Percentiles rank a stretch among this genome's conserved stretches.
These are phyloP conservation scores for Leptinotarsa rubiginosa DNA, from an alignment of 2,888 invertebrate genomes.

Conservation along the genomic window DNA sequence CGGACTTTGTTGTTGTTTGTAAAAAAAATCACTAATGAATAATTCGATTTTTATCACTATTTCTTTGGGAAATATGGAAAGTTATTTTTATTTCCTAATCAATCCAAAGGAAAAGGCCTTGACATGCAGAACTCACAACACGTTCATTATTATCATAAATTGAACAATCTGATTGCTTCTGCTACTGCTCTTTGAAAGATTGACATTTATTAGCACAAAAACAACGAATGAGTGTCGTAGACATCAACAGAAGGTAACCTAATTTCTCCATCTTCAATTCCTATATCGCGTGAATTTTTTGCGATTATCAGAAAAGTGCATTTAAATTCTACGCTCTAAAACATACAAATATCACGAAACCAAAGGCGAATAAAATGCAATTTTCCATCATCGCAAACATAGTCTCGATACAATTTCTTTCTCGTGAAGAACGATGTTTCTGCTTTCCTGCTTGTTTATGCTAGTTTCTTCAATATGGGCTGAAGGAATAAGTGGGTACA, in stretches of 20 bases:
- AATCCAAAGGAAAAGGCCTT: no score
- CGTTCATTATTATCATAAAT: no score
- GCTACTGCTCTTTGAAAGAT: background rate
- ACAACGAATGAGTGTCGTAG: background rate
- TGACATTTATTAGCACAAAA: background rate
- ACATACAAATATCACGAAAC: constrained; percentile 39
- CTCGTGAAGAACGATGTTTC: constrained; percentile 25
- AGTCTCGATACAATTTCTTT: constrained; percentile 22
- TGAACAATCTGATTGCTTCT: no score
- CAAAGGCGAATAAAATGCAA: constrained; percentile 33
- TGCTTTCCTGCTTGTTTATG: constrained; percentile 22
- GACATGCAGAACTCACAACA: no score
- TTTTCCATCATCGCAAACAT: constrained; percentile 22
- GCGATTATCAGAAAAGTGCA: constrained; percentile 26
- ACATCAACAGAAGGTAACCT: constrained; percentile 18
- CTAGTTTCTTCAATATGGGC: constrained; percentile 12
- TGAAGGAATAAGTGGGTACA: constrained; percentile 28
- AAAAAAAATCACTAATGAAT: no score
- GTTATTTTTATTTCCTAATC: no score
- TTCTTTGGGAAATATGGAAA: no score
- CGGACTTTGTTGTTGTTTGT: no score
- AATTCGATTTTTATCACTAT: no score
- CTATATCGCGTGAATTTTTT: constrained; percentile 32
- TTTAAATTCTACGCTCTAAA: constrained; percentile 45
- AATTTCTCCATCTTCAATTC: constrained; percentile 30